Evolutionary conservation across 1,140 invertebrate species (phyloP).

Genomic region (Laupala kohalensis): DNA sequence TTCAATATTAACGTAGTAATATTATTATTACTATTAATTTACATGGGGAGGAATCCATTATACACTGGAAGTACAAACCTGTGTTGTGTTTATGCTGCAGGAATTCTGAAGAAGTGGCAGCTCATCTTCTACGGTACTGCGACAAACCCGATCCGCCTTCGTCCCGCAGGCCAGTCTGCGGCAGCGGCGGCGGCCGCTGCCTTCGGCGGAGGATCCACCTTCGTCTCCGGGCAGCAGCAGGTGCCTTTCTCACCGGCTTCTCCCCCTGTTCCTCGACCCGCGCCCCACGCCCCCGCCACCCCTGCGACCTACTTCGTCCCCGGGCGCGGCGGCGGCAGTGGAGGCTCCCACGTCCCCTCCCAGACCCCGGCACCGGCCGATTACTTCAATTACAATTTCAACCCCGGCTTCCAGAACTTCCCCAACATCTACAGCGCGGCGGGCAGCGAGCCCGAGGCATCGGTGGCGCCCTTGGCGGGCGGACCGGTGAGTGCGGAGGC

Average conservation of each 20-base stretch:
- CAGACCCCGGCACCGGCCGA: constrained; percentile 9
- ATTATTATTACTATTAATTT: too few relatives aligned
- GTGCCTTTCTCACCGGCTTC: not conserved
- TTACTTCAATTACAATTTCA: constrained; percentile 16
- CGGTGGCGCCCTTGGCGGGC: constrained; percentile 52
- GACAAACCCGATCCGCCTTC: constrained; percentile 61
- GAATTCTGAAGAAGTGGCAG: constrained; percentile 80
- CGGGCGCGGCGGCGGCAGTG: constrained; percentile 18
- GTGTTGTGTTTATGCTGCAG: constrained; percentile 23
- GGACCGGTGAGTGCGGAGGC: constrained; percentile 42
- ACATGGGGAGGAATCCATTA: too few relatives aligned
- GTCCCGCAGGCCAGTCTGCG: constrained; percentile 23
- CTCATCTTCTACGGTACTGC: constrained; percentile 84
- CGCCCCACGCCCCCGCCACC: constrained; percentile 22
- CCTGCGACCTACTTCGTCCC: constrained; percentile 15
- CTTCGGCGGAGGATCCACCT: constrained; percentile 10
- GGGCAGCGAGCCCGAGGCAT: constrained; percentile 33
- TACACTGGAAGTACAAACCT: too few relatives aligned
- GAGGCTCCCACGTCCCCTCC: constrained; percentile 8
- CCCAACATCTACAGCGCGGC: constrained; percentile 24
- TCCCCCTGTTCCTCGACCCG: constrained; percentile 8
- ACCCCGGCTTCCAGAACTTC: constrained; percentile 20
- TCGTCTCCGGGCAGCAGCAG: constrained; percentile 13
- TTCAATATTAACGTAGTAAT: too few relatives aligned
- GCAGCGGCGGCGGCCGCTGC: constrained; percentile 23